Conservation (phyloP, 2,113 vertebrate species). For the Peromyscus polionotus region DNA sequence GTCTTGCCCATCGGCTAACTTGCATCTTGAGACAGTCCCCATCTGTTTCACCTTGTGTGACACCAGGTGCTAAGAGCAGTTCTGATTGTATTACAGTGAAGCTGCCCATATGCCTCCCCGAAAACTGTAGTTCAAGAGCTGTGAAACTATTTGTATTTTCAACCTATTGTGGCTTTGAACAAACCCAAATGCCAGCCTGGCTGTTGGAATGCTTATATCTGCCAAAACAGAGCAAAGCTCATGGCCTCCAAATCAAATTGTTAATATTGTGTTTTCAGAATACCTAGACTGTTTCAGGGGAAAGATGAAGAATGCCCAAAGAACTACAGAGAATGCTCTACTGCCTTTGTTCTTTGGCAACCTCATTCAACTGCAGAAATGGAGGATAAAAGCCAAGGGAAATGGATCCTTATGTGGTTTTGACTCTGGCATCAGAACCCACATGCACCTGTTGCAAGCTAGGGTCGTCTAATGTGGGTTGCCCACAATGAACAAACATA, state of each 20-base stretch:
- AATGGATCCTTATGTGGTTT: neutral
- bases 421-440: neutral
- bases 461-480: neutral
- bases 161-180: slow-evolving; percentile 62
- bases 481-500: neutral
- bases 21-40: neutral
- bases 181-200: slow-evolving; percentile 52
- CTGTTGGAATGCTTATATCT: slow-evolving; percentile 60
- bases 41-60: slow-evolving; percentile 6
- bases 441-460: neutral
- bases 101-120: slow-evolving; percentile 38
- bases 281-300: slow-evolving; percentile 9
- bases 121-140: slow-evolving; percentile 51
- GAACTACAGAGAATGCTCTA: neutral
- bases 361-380: neutral
- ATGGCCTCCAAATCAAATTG: slow-evolving; percentile 36
- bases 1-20: neutral
- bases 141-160: slow-evolving; percentile 64
- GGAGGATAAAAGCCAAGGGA: neutral
- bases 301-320: slow-evolving; percentile 35
- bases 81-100: slow-evolving; percentile 32
- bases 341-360: slow-evolving; percentile 49
- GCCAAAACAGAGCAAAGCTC: slow-evolving; percentile 49
- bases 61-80: slow-evolving; percentile 60
- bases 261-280: slow-evolving; percentile 59